These are phyloP conservation scores for Chrysolina oricalcia DNA, from an alignment of 2,888 invertebrate genomes.

Conservation along the genomic window DNA sequence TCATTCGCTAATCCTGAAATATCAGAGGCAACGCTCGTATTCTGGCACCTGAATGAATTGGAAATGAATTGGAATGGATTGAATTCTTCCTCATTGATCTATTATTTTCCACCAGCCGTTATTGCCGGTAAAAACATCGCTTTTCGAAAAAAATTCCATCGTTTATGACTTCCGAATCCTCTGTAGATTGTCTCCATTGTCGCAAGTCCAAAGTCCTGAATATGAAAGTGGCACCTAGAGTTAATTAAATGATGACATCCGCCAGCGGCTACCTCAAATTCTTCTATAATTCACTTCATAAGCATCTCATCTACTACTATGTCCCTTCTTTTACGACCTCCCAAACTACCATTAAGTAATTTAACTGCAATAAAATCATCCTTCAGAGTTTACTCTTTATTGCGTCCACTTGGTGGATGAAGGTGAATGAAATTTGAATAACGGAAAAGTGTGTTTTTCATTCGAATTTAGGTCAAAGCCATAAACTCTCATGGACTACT, in stretches of 20 bases:
- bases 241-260: conserved; percentile 37
- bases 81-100: too few relatives aligned
- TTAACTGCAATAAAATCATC: conserved; percentile 31
- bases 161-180: not conserved
- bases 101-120: too few relatives aligned
- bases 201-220: not conserved
- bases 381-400: conserved; percentile 1
- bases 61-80: too few relatives aligned
- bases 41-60: too few relatives aligned
- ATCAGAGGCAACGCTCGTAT: too few relatives aligned
- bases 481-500: not conserved
- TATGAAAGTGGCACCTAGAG: conserved; percentile 18
- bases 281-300: conserved; percentile 35
- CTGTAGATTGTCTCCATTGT: not conserved
- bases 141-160: not conserved
- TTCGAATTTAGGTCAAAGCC: not conserved
- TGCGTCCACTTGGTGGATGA: conserved; percentile 7
- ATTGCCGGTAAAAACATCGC: too few relatives aligned
- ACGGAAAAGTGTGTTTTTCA: conserved; percentile 4
- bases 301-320: conserved; percentile 16
- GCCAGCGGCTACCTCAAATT: conserved; percentile 31
- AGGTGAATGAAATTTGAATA: conserved; percentile 18
- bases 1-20: too few relatives aligned
- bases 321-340: conserved; percentile 32
- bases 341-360: conserved; percentile 36